Evolutionary conservation across 2,888 invertebrate species (phyloP), one percentile per base, ranked within the genome.

Genomic region (Aspidapion aeneum): DNA sequence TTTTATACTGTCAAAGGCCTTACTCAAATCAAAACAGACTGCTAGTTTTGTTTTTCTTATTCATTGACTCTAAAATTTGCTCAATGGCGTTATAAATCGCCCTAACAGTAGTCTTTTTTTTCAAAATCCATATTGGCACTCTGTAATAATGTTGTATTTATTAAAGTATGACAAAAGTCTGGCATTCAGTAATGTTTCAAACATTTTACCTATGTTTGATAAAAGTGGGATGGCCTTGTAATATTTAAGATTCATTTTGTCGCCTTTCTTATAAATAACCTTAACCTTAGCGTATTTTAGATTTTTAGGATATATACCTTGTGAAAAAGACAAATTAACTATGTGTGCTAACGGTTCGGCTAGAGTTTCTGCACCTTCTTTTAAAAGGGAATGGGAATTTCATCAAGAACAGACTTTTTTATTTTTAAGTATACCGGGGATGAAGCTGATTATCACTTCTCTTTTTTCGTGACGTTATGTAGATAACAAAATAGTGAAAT

Each of bases 191-290:
- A 60, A 12, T 7, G 21, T 55, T 60, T 57, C 60, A 57, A 61
- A 61, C 2, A 61, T 61, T 56, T 61, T 61, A 57, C 61, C 50
- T 22, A n/a, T 2, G 56, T 61, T 61, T 56, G 57, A 22, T 56
- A 61, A 57, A 18, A 60, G 20, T 21, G 60, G 52, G 18, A 54
- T 54, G 17, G 54, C 52, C 22, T 21, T 59, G 20, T 59, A 61
- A 21, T 58, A 57, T 16, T 22, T 57, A 35, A 35, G 35, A 35
- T 3, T 3, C 59, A 7, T 7, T 21, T 21, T 60, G 20, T 60
- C 52, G 21, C 60, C 60, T 22, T 60, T 60, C 52, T 60, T 59
- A 50, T 12, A 59, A 18, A 59, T 59, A 51, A 50, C 51, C 50
- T 59, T 59, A 16, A 59, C 50, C 12, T 12, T 7, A 50, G 59